Evolutionary conservation across 2,113 vertebrate genomes (phyloP), one percentile per base, ranked within the genome.

Genomic region (Misgurnus mizolepis): DNA sequence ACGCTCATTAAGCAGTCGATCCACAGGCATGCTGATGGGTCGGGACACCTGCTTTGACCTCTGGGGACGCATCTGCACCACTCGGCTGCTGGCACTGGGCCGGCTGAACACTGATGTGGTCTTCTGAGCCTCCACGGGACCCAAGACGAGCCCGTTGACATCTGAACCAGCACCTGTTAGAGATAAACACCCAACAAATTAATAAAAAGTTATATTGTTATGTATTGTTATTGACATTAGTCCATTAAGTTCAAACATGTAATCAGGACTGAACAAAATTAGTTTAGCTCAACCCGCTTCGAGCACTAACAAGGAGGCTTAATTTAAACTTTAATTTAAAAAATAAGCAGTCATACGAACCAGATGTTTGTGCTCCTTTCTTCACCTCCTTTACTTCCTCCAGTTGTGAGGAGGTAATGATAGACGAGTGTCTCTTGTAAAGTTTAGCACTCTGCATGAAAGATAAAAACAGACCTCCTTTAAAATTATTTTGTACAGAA

Each of bases 21-120:
- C 95, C 9, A 96, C 90, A 1, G 96, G 97, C 86, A 98, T 92
- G 91, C 97, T 99, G 83, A 95, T 89, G 1, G 97, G 97, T 6
- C 96, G 94, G 77, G 89, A 85, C 0, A 18, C 17, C 0, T 86
- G 66, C 70, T 94, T 95, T 74, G 88, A 66, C 81, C 94, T 93
- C 47, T 92, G 91, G 64, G 84, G 22, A 3, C 94, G 92, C 43
- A 96, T 73, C 0, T 95, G 94, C 79, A 96, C 91, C 85, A 90
- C 87, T 83, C 90, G 85, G 91, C 88, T 83, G 89, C 76, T 72
- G 82, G 18, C 83, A 83, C 85, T 88, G 12, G 91, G 85, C 78
- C 91, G 94, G 58, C 84, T 82, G 4, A 89, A 86, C 43, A 82
- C 83, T 11, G 84, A 56, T 11, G 80, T 86, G 3, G 90, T 85